Base-by-base conservation (phyloP, 30 jellyfish, hydroid and myxozoan species). In the Turritopsis rubra region DNA sequence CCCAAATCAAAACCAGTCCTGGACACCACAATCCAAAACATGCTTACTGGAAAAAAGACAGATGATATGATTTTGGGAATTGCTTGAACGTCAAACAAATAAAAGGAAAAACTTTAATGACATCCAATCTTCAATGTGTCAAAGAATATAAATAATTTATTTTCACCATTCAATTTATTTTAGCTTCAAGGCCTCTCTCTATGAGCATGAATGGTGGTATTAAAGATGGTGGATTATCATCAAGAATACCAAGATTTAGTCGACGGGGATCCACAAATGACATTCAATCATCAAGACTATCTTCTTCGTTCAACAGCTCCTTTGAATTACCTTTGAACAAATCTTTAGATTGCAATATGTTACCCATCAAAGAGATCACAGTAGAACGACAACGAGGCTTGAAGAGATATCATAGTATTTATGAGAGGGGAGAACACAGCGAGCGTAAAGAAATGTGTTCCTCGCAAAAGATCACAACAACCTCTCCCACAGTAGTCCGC, bases 211-310 rank as follows among this genome's bases (percentile, higher is more conserved):
- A 29, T 29, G 65, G 65, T 68, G 77, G 22, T 7, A 9, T 68
- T n/a, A 68, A 27, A 68, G 77, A 27, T 74, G 82, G 82, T 21
- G 41, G 82, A 23, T 52, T 74, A 21, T 18, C 82, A 21, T 74
- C 82, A 24, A 74, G 82, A 29, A 74, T 74, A 74, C 82, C 82
- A 74, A 71, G 65, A 24, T 74, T 74, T 52, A 74, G 82, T 23
- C 82, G 82, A 24, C 28, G 82, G 41, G 82, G 54, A 74, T 74
- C 82, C 41, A 52, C 82, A 8, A 27, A 1, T 68, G 77, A 68
- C 19, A 22, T 68, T 7, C 30, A 23, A 23, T 74, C 71, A 3
- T 22, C 76, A 22, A 66, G 28, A 22, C 54, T 23, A 21, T 20
- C 28, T 26, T 26, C 53, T 74, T 74, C 82, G 8, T n/a, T 29